These are phyloP conservation scores for Turritopsis rubra DNA, from an alignment of 30 jellyfish, hydroid and myxozoan species.

Conservation along the genomic window DNA sequence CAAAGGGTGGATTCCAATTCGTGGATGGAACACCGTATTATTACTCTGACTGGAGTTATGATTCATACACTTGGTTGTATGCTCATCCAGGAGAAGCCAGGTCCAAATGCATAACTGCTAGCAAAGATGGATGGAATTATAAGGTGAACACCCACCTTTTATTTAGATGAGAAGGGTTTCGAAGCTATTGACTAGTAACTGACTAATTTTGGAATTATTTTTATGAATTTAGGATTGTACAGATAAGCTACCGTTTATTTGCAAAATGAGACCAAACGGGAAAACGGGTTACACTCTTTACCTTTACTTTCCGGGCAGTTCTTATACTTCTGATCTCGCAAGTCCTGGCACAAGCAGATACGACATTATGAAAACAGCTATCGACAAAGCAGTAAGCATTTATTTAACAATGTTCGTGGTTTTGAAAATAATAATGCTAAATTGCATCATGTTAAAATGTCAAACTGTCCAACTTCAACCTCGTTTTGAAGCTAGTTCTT, in stretches of 20 bases:
- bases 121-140: constrained; percentile 87
- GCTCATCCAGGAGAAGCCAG: constrained; percentile 38
- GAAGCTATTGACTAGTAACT: neutral
- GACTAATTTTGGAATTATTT: neutral
- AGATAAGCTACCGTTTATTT: constrained; percentile 64
- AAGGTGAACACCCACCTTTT: constrained; percentile 1
- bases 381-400: constrained; percentile 86
- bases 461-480: too few relatives aligned
- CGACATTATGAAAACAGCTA: constrained; percentile 58
- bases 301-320: constrained; percentile 92
- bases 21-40: constrained; percentile 97
- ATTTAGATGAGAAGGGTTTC: too few relatives aligned
- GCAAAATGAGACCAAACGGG: constrained; percentile 93
- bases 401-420: neutral
- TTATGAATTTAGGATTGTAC: constrained; percentile 35
- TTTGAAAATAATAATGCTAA: too few relatives aligned
- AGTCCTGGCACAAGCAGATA: constrained; percentile 64
- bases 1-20: constrained; percentile 87
- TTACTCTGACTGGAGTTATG: constrained; percentile 87
- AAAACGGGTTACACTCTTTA: constrained; percentile 76
- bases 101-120: constrained; percentile 74
- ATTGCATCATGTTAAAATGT: too few relatives aligned
- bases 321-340: constrained; percentile 76
- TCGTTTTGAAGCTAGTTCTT: too few relatives aligned
- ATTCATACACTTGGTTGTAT: constrained; percentile 51